Base-by-base conservation (phyloP, 2,113 vertebrate species). In the Bujurquina vittata region DNA sequence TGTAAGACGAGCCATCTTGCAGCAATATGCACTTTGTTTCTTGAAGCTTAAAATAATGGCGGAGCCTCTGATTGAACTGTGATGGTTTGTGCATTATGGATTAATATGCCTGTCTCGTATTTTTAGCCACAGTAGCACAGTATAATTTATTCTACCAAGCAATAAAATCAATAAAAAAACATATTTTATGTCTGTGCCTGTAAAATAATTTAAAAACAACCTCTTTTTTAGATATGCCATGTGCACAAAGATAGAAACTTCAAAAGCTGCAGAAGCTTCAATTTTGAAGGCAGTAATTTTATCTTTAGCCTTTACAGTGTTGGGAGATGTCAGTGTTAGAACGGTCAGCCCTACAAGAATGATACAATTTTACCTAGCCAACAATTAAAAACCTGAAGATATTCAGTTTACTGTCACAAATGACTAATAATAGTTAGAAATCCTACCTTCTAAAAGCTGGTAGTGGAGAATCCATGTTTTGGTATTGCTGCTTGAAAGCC, bases 291-390 rank as follows among this genome's bases (percentile, higher is more conserved):
- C 40, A 43, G 40, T 46, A 14, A 46, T 46, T 46, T 67, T 23
- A 12, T 22, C 37, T 46, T 67, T 67, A 26, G 0, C 22, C 22
- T 67, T 46, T 46, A 46, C 40, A 0, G 63, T 67, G 22, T 1
- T 0, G 22, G 26, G 14, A 46, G 8, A 67, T 4, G 1, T 67
- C 37, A 67, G 8, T 2, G 63, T 67, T 46, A 40, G 62, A 67
- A 2, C 4, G 46, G 22, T 0, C 0, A 1, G 37, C 37, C 22
- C 22, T 67, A 46, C 1, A 1, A 4, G 26, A 37, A 29, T 49
- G 10, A 43, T 4, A 43, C 22, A 0, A 67, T 67, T 46, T 67
- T 67, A 22, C 14, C 15, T 11, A 46, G 26, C 0, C 0, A 43
- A 29, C 63, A 7, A 67, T 4, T 7, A 18, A 17, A 67, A 67